Base-by-base conservation (phyloP, 2,113 vertebrate genomes). In the Chlamydotis undulata region DNA sequence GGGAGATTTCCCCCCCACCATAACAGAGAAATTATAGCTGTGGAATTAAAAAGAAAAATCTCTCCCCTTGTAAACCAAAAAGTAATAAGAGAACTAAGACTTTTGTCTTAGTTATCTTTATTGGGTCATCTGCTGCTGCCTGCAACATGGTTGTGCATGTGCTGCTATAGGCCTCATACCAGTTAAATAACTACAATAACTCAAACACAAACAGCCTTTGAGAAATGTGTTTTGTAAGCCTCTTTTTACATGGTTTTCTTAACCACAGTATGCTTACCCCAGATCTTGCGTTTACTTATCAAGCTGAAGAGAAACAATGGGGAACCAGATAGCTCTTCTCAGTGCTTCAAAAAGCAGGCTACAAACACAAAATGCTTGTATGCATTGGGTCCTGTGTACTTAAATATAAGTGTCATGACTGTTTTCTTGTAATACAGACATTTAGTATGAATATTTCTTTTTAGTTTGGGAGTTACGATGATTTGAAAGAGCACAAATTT, bases 401-500 rank as follows among this genome's bases (percentile, higher is more conserved):
- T 71, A 87, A 56, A 33, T 83, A 52, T 35, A 79, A 86, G 75
- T 76, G 69, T 87, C 71, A 52, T 26, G 41, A 87, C 57, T 83
- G 69, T 92, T 71, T 96, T 79, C 76, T 91, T 94, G 64, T 75
- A 70, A 59, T 83, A 61, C 61, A 80, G 39, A 76, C 45, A 64
- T 90, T 81, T 95, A 69, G 19, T 69, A 21, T 21, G 9, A 57
- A 35, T 19, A 17, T 52, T 69, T 94, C 84, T 88, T 71, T 92
- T 69, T 84, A 71, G 29, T 28, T 83, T 95, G 87, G 47, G 77
- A 89, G 71, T 73, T 97, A 90, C 10, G 4, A 87, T 96, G 28
- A 94, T 95, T 94, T 91, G 68, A 95, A 97, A 96, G 86, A 97
- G 83, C 96, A 97, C 95, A 98, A 96, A 67, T 70, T 73, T 76